Base-by-base conservation (phyloP, 2,113 vertebrate species). In the Lepisosteus oculatus region DNA sequence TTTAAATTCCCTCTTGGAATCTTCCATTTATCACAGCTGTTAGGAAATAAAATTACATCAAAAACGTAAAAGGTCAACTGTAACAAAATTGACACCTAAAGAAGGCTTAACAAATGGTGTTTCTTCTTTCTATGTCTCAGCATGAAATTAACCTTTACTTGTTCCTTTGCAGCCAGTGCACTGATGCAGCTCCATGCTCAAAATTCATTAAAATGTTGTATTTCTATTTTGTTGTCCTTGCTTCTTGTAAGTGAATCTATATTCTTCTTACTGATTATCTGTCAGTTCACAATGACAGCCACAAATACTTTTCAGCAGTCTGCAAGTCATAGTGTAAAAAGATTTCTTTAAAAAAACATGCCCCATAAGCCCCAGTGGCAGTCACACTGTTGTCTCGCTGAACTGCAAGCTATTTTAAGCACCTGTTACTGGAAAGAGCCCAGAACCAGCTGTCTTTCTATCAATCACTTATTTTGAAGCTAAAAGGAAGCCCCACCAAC, bases 381-480 rank as follows among this genome's bases (percentile, higher is more conserved):
- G 29, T 5, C 47, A 5, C 47, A 9, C 47, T 51, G 47, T 9
- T 51, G 5, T 9, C 47, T 51, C 47, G 5, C 47, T 6, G 69
- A 62, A 74, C 63, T 74, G 8, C 6, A 15, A 6, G 85, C 86
- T 90, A 89, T 91, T 91, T 90, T 80, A 76, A 88, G 90, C 83
- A 88, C 80, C 86, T 86, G 86, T 84, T 63, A 74, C 82, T 71
- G 74, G 79, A 87, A 70, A 43, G 15, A 78, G 63, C 74, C 77
- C 86, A 86, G 85, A 83, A 78, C 79, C 87, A 90, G 88, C 87
- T 90, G 90, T 86, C 80, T 77, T 55, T 61, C 78, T 73, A 88
- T 90, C 86, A 88, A 88, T 90, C 88, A 87, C 75, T 56, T 70
- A 57, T 64, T 59, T 66, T 63, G 67, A 65, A 55, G 47, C 59